These are phyloP conservation scores for Parapsyche elsis DNA, from an alignment of 1,140 invertebrate species.

Conservation along the genomic window DNA sequence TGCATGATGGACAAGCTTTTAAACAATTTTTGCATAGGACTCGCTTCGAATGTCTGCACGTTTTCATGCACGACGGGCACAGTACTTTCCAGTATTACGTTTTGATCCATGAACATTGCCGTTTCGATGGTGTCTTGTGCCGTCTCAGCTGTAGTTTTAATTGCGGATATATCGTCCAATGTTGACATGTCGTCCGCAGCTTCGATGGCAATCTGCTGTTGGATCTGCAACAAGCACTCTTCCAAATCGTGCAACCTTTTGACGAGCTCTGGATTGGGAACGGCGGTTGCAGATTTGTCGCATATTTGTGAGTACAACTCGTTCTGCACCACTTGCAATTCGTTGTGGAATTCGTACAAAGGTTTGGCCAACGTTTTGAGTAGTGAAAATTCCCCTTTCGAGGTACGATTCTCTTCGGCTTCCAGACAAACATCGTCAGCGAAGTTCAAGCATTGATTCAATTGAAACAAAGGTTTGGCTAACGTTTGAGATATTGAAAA, in stretches of 20 bases:
- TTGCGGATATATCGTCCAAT: constrained; percentile 69
- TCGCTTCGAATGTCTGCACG: constrained; percentile 55
- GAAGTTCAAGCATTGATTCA: constrained; percentile 61
- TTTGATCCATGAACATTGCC: constrained; percentile 17
- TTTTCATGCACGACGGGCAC: constrained; percentile 54
- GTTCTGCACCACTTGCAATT: constrained; percentile 66
- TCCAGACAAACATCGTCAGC: constrained; percentile 61
- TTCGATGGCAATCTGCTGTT: constrained; percentile 64
- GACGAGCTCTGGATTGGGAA: constrained; percentile 62
- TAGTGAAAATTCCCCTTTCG: constrained; percentile 61
- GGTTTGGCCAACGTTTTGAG: constrained; percentile 66
- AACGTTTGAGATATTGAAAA: constrained; percentile 58
- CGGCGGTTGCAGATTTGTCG: constrained; percentile 58
- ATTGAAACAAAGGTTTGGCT: constrained; percentile 61
- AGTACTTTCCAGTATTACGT: constrained; percentile 52
- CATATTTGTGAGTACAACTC: constrained; percentile 62
- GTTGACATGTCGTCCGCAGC: constrained; percentile 66
- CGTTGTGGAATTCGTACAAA: constrained; percentile 65
- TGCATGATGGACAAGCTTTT: constrained; percentile 60
- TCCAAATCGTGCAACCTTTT: constrained; percentile 67
- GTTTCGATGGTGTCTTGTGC: constrained; percentile 45
- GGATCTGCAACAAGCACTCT: constrained; percentile 67
- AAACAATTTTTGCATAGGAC: constrained; percentile 58
- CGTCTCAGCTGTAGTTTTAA: constrained; percentile 68
- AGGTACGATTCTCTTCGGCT: constrained; percentile 58